Base-by-base conservation (phyloP, 2,888 invertebrate species). In the Ethmia dodecea region DNA sequence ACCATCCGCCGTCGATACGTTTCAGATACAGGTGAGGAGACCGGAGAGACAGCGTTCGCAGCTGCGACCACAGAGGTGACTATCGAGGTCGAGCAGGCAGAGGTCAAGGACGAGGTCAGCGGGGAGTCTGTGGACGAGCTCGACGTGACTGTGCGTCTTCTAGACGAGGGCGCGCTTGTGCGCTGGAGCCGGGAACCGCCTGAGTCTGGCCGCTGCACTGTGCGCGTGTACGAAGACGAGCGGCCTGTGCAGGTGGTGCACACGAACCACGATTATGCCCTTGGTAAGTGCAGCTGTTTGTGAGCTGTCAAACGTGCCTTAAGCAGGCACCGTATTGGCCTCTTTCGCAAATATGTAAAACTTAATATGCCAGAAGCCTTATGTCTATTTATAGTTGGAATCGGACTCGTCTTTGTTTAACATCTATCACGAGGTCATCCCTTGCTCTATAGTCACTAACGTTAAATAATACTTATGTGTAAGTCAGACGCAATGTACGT, bases 131-230 rank as follows among this genome's bases (percentile, higher is more conserved):
- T 90, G 89, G 33, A 93, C 91, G 3, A 75, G 88, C 56, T 77
- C 49, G 92, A 93, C 64, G 89, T 96, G 35, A 89, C 90, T 33
- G 91, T 93, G 33, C 88, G 90, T 15, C 88, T 91, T 37, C 90
- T 92, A 28, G 90, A 90, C 32, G 92, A 92, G 42, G 95, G 94
- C 14, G 93, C 93, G 70, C 78, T 93, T 35, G 89, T 96, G 26
- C 90, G 91, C 38, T 94, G 94, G 94, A 88, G 88, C 35, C 92
- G 93, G 1, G 80, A 80, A 14, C 81, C 87, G 37, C 90, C 89
- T 0, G 71, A 80, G 40, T 88, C 89, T 15, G 74, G 89, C 37
- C 71, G 88, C 27, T 94, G 94, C 62, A 78, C 89, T 4, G 88
- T 94, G 25, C 89, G 90, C 55, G 94, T 94, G 93, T 90, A 88